Percentiles rank a stretch among this genome's conserved stretches.
These are phyloP conservation scores for Lucilia cuprina DNA, from an alignment of 1,140 invertebrate genomes.

Conservation along the genomic window DNA sequence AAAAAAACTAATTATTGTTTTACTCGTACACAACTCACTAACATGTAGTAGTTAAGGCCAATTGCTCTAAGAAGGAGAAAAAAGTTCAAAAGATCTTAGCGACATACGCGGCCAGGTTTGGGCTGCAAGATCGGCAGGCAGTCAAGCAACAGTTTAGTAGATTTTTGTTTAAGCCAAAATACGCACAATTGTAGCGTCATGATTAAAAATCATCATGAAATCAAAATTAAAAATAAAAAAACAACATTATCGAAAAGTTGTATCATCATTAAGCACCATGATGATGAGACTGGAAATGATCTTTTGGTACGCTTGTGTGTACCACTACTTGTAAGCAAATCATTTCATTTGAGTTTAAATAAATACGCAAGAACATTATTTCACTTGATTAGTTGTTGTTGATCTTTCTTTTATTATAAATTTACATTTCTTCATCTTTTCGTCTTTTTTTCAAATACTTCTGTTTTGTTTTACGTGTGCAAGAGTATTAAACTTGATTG, in stretches of 20 bases:
- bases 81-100: constrained; percentile 11
- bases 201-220: not conserved
- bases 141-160: too few relatives aligned
- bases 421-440: not conserved
- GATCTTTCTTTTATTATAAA: not conserved
- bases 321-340: not conserved
- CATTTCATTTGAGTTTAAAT: constrained; percentile 4
- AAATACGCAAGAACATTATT: not conserved
- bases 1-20: not conserved
- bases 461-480: not conserved
- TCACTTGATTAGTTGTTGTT: not conserved
- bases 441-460: not conserved
- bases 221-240: not conserved
- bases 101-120: not conserved
- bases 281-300: not conserved
- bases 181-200: not conserved
- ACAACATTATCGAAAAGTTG: not conserved
- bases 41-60: not conserved
- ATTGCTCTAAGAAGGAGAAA: not conserved
- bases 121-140: not conserved
- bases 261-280: not conserved
- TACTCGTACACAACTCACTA: not conserved
- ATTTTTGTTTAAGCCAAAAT: not conserved
- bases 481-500: not conserved
- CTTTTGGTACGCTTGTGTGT: not conserved